Evolutionary conservation across 2,113 vertebrate species (phyloP), one percentile per base, ranked within the genome.

Genomic region (Varanus komodoensis): DNA sequence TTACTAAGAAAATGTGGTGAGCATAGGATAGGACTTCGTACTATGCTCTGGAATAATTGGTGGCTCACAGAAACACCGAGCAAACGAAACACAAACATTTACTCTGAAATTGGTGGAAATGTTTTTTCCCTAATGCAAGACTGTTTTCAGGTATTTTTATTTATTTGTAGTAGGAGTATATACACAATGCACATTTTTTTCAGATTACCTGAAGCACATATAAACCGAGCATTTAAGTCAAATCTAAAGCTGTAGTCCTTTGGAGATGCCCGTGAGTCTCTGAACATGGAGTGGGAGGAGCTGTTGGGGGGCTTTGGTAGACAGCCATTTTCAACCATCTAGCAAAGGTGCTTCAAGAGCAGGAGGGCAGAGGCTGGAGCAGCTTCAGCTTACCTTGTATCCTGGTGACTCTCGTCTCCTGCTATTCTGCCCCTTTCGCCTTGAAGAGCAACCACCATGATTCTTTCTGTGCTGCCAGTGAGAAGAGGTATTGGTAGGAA

Each of bases 1-100:
- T 73, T 91, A 50, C 54, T 91, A 74, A 64, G 84, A 86, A 69
- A 54, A 89, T 87, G 23, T 27, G 9, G 79, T 78, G 32, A 89
- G 0, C 77, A 69, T 79, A 73, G 44, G n/a, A 1, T 8, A 32
- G 27, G 69, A 54, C 6, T 44, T 86, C 19, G 34, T 71, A 0
- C 57, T 89, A 1, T 89, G 21, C 48, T 68, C 3, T 85, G 82
- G 29, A 78, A 68, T 25, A 78, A 68, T 25, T 61, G 32, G 14
- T 38, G 32, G 17, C 8, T 25, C 77, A 50, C 50, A 77, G 44
- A 50, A 77, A 78, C 71, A 68, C 14, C 84, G 32, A 48, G 23
- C 29, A 84, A 84, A 84, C 8, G 29, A 82, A 61, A 75, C 32
- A 57, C 54, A 54, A 32, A 50, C 17, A 77, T 23, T 50, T 25